phyloP scores from a whole-genome alignment of 2,888 invertebrate genomes.

The Hirtodrosophila histrioides region DNA sequence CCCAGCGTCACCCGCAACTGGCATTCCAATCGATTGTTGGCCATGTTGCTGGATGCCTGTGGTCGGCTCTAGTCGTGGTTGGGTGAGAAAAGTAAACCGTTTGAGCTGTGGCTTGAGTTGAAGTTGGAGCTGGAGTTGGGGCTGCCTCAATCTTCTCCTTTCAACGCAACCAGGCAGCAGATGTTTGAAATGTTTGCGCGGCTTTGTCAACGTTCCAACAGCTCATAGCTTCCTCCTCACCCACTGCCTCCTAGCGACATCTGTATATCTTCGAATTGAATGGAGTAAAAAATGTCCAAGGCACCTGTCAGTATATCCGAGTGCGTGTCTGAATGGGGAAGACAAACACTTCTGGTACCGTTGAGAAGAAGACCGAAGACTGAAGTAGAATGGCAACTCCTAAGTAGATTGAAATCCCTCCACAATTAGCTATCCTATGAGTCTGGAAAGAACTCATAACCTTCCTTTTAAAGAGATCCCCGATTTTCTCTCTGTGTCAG shows the following conservation, averaged over 20 bases:
- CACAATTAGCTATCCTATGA: conserved; percentile 28
- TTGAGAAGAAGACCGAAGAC: conserved; percentile 33
- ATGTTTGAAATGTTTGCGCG: conserved; percentile 71
- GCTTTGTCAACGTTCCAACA: conserved; percentile 59
- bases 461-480: background rate
- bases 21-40: conserved; percentile 74
- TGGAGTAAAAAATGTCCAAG: conserved; percentile 58
- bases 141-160: conserved; percentile 42
- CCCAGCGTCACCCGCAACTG: conserved; percentile 66
- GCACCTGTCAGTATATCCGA: conserved; percentile 65
- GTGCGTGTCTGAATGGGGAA: conserved; percentile 31
- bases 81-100: conserved; percentile 74
- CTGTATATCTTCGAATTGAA: conserved; percentile 51
- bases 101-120: conserved; percentile 19
- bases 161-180: conserved; percentile 58
- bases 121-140: conserved; percentile 8
- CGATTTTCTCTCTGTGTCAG: conserved; percentile 23
- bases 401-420: conserved; percentile 27
- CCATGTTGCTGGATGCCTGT: conserved; percentile 59
- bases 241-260: no score
- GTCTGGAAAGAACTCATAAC: conserved; percentile 1
- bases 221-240: conserved; percentile 5
- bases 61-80: conserved; percentile 33
- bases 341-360: conserved; percentile 54
- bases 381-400: conserved; percentile 3